Conservation (phyloP, 2,888 invertebrate species). For the Lomographa bimaculata region DNA sequence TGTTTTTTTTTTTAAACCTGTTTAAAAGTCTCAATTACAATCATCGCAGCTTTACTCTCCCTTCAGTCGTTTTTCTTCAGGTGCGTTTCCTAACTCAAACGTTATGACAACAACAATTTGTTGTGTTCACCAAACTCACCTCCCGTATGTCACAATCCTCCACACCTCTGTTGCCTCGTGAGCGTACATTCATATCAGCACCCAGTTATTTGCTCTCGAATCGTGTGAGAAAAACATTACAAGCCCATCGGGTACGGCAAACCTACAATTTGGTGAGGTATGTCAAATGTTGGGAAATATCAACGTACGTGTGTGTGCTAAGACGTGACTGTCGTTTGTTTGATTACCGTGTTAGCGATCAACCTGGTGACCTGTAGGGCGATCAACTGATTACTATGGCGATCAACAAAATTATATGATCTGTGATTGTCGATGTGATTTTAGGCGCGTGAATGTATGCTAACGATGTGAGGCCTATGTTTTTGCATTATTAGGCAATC, state of each 20-base stretch:
- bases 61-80: too few relatives aligned
- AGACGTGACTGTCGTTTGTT: constrained; percentile 61
- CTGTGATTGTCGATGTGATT: too few relatives aligned
- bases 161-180: constrained; percentile 61
- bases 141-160: constrained; percentile 43
- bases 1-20: too few relatives aligned
- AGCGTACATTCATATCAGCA: constrained; percentile 75
- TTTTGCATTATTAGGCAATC: too few relatives aligned
- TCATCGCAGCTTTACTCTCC: too few relatives aligned
- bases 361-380: too few relatives aligned
- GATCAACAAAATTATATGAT: too few relatives aligned
- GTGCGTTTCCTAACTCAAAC: too few relatives aligned
- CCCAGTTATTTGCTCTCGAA: constrained; percentile 78
- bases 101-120: not conserved
- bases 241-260: constrained; percentile 46
- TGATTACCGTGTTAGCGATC: constrained; percentile 43
- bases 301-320: constrained; percentile 30
- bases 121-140: constrained; percentile 18
- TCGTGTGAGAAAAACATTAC: constrained; percentile 80
- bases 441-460: too few relatives aligned
- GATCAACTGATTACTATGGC: too few relatives aligned
- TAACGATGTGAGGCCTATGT: too few relatives aligned
- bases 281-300: constrained; percentile 74
- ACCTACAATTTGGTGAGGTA: constrained; percentile 71
- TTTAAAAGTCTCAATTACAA: too few relatives aligned